phyloP scores from a whole-genome alignment of 1,140 invertebrate genomes.

The Bombyx mori region DNA sequence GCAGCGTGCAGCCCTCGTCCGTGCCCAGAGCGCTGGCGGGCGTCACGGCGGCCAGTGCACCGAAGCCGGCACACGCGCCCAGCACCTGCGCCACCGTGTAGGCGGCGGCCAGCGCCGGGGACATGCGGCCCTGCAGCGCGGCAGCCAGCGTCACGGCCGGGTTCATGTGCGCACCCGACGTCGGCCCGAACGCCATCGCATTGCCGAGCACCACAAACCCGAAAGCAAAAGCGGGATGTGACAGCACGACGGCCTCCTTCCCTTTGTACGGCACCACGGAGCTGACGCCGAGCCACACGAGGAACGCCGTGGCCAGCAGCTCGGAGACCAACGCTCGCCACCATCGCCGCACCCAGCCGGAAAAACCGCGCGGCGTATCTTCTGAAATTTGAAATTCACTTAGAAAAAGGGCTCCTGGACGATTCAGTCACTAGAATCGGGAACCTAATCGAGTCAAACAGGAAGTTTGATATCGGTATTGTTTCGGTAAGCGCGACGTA shows the following conservation, averaged over 20 bases:
- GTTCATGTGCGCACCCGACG: constrained; percentile 60
- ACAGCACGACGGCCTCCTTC: constrained; percentile 18
- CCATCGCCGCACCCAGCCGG: constrained; percentile 31
- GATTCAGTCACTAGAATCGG: too few relatives aligned
- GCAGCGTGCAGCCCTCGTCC: constrained; percentile 24
- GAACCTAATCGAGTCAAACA: too few relatives aligned
- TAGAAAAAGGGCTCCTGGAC: too few relatives aligned
- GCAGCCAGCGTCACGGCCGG: constrained; percentile 50
- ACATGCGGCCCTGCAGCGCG: constrained; percentile 25
- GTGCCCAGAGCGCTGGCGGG: constrained; percentile 9
- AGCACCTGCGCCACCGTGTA: constrained; percentile 24
- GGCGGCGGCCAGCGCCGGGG: constrained; percentile 9
- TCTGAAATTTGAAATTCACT: constrained; percentile 4
- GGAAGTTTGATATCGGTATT: too few relatives aligned
- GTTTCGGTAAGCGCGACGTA: too few relatives aligned
- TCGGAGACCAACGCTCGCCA: constrained; percentile 45
- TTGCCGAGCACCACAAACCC: constrained; percentile 42
- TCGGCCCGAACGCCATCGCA: constrained; percentile 39
- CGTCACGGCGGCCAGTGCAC: constrained; percentile 11
- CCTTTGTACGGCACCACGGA: constrained; percentile 24
- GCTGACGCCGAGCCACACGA: constrained; percentile 40
- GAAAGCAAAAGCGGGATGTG: constrained; percentile 49
- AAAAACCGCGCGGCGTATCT: constrained; percentile 2
- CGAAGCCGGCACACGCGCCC: constrained; percentile 16
- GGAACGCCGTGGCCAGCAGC: constrained; percentile 44